Conservation (phyloP, 2,113 vertebrate genomes). For the Myxocyprinus asiaticus region DNA sequence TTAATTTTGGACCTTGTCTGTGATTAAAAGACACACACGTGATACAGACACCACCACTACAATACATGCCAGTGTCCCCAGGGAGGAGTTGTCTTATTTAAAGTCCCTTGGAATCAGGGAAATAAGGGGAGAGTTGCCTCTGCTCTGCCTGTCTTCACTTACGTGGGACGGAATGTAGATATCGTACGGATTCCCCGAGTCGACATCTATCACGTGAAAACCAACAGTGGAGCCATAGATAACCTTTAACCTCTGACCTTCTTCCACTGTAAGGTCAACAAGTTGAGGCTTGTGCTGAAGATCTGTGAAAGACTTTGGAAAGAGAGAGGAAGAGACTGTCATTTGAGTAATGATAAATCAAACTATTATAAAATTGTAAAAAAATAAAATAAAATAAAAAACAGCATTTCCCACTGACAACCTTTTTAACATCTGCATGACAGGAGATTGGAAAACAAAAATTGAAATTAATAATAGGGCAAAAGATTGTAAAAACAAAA, state of each 20-base stretch:
- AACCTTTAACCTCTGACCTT: slow-evolving; percentile 97
- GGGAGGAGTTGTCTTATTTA: slow-evolving; percentile 21
- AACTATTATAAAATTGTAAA: no score
- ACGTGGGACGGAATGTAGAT: slow-evolving; percentile 99
- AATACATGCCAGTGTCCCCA: not conserved
- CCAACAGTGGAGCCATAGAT: slow-evolving; percentile 98
- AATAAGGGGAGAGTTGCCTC: slow-evolving; percentile 29
- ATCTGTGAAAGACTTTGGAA: slow-evolving; percentile 94
- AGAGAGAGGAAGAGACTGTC: slow-evolving; percentile 25
- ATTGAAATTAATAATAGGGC: no score
- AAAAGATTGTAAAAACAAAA: no score
- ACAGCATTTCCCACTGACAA: no score
- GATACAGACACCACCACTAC: slow-evolving; percentile 5
- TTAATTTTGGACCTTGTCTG: slow-evolving; percentile 20
- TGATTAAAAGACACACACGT: slow-evolving; percentile 12
- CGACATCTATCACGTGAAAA: slow-evolving; percentile 98
- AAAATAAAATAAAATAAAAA: no score
- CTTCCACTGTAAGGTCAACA: slow-evolving; percentile 96
- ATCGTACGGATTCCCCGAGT: slow-evolving; percentile 97
- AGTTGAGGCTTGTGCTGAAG: slow-evolving; percentile 95
- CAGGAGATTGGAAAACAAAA: no score
- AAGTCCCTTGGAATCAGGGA: slow-evolving; percentile 15
- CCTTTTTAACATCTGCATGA: no score
- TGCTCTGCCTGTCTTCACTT: slow-evolving; percentile 68
- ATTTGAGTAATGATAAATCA: no score